Conservation (phyloP, 2,113 vertebrate species). For the Corythornis vintsioides region DNA sequence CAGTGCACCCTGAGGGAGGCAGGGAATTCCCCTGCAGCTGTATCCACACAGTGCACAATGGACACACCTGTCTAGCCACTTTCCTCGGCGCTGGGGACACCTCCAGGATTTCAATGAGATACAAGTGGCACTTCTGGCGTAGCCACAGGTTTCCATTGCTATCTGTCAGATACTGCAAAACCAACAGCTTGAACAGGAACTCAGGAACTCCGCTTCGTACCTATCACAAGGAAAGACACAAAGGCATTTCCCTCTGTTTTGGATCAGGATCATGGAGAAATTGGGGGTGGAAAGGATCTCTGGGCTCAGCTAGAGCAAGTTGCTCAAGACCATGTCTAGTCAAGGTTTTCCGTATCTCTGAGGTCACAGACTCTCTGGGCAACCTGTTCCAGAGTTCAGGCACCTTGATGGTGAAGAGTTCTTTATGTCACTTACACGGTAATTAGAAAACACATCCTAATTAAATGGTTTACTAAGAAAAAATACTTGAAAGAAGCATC, state of each 20-base stretch:
- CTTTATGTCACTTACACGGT: neutral
- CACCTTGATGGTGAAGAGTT: neutral
- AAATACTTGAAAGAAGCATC: neutral
- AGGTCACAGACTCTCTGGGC: neutral
- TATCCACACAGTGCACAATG: rapidly evolving
- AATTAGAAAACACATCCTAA: neutral
- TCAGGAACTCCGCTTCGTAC: constrained; percentile 86
- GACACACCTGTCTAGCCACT: constrained; percentile 69
- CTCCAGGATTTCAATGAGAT: constrained; percentile 88
- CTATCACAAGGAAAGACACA: constrained; percentile 61
- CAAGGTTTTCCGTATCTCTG: neutral
- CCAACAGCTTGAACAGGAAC: constrained; percentile 92
- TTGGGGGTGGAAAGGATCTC: neutral
- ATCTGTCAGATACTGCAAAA: constrained; percentile 87
- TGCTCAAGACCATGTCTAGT: neutral
- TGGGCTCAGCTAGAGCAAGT: neutral
- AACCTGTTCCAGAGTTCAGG: neutral
- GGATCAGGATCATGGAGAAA: neutral
- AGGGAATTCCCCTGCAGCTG: neutral
- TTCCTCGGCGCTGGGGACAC: constrained; percentile 37
- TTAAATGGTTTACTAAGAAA: neutral
- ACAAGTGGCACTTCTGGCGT: constrained; percentile 83
- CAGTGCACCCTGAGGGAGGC: rapidly evolving
- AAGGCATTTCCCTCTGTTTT: neutral
- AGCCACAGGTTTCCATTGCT: constrained; percentile 89